Percentiles rank a stretch among this genome's conserved stretches.
Evolutionary conservation across 2,113 vertebrate genomes (phyloP).

Genomic region (Petrocephalus microphthalmus): DNA sequence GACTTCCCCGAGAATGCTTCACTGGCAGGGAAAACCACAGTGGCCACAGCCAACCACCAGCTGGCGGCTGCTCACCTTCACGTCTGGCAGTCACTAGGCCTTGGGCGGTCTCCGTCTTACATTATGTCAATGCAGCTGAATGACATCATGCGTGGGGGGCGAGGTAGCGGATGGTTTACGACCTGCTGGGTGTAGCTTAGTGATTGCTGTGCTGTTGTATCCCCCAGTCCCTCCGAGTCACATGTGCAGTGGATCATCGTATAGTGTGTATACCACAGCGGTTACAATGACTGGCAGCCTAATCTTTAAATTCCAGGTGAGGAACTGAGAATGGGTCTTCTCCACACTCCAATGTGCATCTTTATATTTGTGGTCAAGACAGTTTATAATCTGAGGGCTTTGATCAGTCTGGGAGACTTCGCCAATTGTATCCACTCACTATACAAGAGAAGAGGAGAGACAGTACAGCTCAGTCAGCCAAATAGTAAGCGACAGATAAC

Average conservation of each 20-base stretch:
- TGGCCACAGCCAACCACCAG: neutral
- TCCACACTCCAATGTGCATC: neutral
- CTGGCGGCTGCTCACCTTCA: neutral
- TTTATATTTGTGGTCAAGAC: neutral
- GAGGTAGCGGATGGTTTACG: neutral
- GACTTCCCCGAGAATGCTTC: neutral
- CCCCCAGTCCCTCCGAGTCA: neutral
- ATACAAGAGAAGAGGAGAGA: conserved; percentile 37
- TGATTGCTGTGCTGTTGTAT: neutral
- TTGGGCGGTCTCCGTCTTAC: neutral
- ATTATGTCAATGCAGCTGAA: neutral
- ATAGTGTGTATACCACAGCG: neutral
- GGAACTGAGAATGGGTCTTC: conserved; percentile 45
- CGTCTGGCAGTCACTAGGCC: neutral
- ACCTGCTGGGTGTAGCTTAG: neutral
- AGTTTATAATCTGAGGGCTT: neutral
- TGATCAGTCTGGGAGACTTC: neutral
- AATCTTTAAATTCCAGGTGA: neutral
- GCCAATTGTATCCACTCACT: neutral
- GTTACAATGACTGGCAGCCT: neutral
- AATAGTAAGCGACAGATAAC: conserved; percentile 72
- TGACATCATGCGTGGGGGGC: neutral
- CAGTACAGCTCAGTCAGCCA: conserved; percentile 71
- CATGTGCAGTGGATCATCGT: neutral
- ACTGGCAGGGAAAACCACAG: neutral